A percentile compares a stretch with the other conserved stretches of the same genome.
Conservation (phyloP, 2,888 invertebrate species). For the Mayetiola destructor region DNA sequence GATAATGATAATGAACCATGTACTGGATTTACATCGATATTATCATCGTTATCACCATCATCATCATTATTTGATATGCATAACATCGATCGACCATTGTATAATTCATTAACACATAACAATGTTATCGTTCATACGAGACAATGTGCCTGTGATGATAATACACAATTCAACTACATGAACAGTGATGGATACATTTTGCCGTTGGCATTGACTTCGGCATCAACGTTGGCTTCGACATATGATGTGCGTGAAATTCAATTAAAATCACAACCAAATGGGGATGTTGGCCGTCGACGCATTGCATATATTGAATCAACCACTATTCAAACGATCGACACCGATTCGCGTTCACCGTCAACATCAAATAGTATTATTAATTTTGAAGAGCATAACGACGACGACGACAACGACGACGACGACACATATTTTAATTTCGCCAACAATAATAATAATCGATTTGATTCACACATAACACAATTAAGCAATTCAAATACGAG, state of each 20-base stretch:
- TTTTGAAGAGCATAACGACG: too few species aligned
- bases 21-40: not conserved
- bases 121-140: too few species aligned
- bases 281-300: conserved; percentile 29
- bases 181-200: too few species aligned
- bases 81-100: not conserved
- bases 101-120: too few species aligned
- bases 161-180: too few species aligned
- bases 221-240: too few species aligned
- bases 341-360: not conserved
- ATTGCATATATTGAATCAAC: conserved; percentile 42
- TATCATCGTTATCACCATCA: not conserved
- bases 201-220: too few species aligned
- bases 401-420: too few species aligned
- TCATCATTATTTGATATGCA: not conserved
- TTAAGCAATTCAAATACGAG: not conserved
- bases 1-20: not conserved
- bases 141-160: too few species aligned
- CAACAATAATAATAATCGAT: not conserved
- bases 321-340: conserved; percentile 25
- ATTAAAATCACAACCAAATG: not conserved
- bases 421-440: not conserved
- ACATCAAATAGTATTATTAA: not conserved
- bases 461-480: not conserved
- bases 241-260: too few species aligned